A percentile compares a stretch with the other conserved stretches of the same genome.
phyloP scores from a whole-genome alignment of 2,113 vertebrate genomes.

The Myrmecobius fasciatus region DNA sequence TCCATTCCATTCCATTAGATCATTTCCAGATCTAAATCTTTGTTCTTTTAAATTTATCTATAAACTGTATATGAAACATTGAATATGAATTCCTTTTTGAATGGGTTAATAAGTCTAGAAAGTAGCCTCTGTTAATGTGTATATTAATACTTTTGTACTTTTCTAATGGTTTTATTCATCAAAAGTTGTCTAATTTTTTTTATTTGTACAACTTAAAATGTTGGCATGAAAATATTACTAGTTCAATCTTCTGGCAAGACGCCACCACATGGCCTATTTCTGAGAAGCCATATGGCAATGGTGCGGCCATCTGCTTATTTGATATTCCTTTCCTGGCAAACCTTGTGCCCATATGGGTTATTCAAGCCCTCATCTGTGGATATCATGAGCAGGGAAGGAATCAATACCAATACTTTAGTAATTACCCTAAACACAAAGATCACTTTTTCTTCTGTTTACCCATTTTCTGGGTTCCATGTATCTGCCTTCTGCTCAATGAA shows the following conservation, averaged over 20 bases:
- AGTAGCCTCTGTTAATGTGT: neutral
- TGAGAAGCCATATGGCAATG: constrained; percentile 83
- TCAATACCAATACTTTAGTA: constrained; percentile 71
- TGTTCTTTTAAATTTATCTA: neutral
- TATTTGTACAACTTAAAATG: constrained; percentile 76
- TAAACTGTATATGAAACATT: neutral
- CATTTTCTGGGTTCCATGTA: constrained; percentile 74
- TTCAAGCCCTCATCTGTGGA: constrained; percentile 83
- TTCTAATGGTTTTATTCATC: constrained; percentile 30
- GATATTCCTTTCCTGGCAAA: constrained; percentile 84
- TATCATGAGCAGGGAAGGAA: constrained; percentile 76
- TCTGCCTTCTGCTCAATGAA: constrained; percentile 70
- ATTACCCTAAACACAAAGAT: constrained; percentile 78
- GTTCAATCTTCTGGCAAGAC: constrained; percentile 80
- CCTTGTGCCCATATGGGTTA: constrained; percentile 83
- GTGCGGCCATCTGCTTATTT: constrained; percentile 84
- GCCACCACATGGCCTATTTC: constrained; percentile 75
- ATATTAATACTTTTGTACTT: neutral
- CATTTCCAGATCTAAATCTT: neutral
- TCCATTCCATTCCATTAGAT: neutral
- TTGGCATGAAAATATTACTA: constrained; percentile 75
- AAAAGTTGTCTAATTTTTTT: constrained; percentile 69
- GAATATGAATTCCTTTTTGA: neutral
- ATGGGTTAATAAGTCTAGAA: constrained; percentile 1
- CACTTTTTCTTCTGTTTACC: constrained; percentile 72